Percentiles rank a stretch among this genome's conserved stretches.
These are phyloP conservation scores for Bhutanitis thaidina DNA, from an alignment of 2,888 invertebrate species.

Conservation along the genomic window DNA sequence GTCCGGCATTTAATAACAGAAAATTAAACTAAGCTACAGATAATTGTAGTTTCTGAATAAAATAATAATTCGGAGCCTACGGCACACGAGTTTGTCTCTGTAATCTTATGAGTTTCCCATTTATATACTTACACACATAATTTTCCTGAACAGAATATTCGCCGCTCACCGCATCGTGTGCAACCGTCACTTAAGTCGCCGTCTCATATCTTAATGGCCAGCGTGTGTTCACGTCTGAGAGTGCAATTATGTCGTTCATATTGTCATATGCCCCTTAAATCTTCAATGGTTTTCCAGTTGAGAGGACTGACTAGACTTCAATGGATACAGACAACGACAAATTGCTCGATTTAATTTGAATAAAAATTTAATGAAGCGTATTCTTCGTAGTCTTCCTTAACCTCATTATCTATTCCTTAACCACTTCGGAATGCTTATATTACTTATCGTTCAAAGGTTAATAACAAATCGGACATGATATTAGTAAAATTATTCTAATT, in stretches of 20 bases:
- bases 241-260: conserved; percentile 19
- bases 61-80: too few relatives aligned
- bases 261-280: conserved; percentile 13
- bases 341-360: conserved; percentile 9
- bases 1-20: too few relatives aligned
- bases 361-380: not conserved
- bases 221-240: conserved; percentile 13
- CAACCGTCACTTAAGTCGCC: conserved; percentile 12
- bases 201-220: conserved; percentile 15
- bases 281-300: conserved; percentile 14
- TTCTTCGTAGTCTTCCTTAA: not conserved
- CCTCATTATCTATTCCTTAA: not conserved
- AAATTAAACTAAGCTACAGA: too few relatives aligned
- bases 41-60: too few relatives aligned
- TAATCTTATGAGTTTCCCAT: too few relatives aligned
- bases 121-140: not conserved
- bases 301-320: conserved; percentile 13
- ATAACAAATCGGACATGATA: too few relatives aligned
- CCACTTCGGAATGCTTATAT: not conserved
- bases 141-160: not conserved
- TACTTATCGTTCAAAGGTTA: too few relatives aligned
- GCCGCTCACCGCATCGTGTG: not conserved
- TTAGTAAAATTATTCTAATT: too few relatives aligned
- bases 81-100: too few relatives aligned
- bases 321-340: conserved; percentile 1